Conservation (phyloP, 2,113 vertebrate genomes). For the Ursus arctos region DNA sequence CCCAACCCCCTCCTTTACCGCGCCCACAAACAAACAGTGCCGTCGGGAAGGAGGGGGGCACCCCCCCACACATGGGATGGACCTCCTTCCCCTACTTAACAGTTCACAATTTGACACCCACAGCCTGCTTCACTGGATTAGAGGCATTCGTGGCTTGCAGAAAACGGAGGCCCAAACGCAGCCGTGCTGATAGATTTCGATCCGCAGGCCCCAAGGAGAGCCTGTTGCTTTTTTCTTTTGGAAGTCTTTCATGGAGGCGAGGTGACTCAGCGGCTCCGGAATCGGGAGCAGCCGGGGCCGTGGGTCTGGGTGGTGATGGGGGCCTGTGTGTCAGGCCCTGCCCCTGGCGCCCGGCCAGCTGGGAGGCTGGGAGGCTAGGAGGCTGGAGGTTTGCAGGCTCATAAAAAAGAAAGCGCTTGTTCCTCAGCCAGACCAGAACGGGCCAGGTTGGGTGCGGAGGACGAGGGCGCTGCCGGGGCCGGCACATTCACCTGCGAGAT, state of each 20-base stretch:
- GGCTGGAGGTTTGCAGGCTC: slow-evolving; percentile 74
- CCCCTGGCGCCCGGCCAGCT: slow-evolving; percentile 61
- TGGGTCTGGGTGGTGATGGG: slow-evolving; percentile 52
- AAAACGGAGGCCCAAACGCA: neutral
- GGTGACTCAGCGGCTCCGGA: slow-evolving; percentile 48
- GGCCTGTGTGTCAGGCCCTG: slow-evolving; percentile 59
- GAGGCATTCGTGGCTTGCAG: slow-evolving; percentile 37
- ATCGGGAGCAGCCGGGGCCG: slow-evolving; percentile 32
- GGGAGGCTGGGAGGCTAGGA: slow-evolving; percentile 61
- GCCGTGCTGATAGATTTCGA: slow-evolving; percentile 55
- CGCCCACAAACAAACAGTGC: neutral
- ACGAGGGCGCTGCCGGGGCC: neutral
- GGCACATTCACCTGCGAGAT: neutral
- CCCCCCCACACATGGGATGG: neutral
- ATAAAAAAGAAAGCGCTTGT: slow-evolving; percentile 78
- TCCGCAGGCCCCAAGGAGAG: slow-evolving; percentile 55
- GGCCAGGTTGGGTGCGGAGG: slow-evolving; percentile 50
- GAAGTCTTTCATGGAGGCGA: slow-evolving; percentile 33
- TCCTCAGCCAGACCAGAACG: slow-evolving; percentile 70
- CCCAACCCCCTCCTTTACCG: neutral
- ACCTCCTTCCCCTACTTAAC: neutral
- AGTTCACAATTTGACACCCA: slow-evolving; percentile 36
- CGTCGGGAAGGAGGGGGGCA: slow-evolving; percentile 22
- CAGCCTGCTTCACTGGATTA: slow-evolving; percentile 13
- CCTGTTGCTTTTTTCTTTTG: slow-evolving; percentile 40